Percentiles rank a stretch among this genome's conserved stretches.
phyloP scores from a whole-genome alignment of 2,888 invertebrate species.

The Timandra comae region DNA sequence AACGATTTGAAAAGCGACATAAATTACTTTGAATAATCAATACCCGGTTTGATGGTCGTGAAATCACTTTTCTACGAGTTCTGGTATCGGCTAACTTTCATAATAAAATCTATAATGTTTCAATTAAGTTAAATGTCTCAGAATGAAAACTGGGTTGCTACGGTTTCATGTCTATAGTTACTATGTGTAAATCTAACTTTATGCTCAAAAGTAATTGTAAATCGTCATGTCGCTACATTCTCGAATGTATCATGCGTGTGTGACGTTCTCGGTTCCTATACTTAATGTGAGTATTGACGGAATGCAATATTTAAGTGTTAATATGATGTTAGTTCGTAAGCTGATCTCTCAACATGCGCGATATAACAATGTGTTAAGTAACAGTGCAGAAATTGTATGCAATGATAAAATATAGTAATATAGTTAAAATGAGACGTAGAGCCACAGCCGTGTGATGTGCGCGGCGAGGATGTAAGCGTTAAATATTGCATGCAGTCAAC shows the following conservation, averaged over 20 bases:
- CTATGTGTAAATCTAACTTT: constrained; percentile 11
- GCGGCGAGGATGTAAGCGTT: constrained; percentile 61
- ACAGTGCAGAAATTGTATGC: constrained; percentile 50
- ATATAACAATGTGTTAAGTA: constrained; percentile 41
- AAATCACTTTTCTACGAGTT: constrained; percentile 14
- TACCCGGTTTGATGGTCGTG: constrained; percentile 3
- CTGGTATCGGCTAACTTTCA: constrained; percentile 4
- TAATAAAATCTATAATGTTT: constrained; percentile 6
- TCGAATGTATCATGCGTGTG: constrained; percentile 52
- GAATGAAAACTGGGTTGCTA: constrained; percentile 7
- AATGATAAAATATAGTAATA: constrained; percentile 49
- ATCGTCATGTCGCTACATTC: constrained; percentile 13
- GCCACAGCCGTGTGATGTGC: constrained; percentile 50
- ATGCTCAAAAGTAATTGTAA: constrained; percentile 5
- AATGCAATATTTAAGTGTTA: constrained; percentile 75
- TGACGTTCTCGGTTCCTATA: constrained; percentile 24
- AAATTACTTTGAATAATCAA: constrained; percentile 1
- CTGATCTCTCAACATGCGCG: constrained; percentile 53
- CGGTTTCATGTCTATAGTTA: constrained; percentile 8
- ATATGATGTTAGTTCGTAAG: constrained; percentile 46
- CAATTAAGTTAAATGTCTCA: constrained; percentile 1
- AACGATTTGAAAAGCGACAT: background rate
- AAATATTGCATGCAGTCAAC: constrained; percentile 77
- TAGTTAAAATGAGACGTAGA: constrained; percentile 49
- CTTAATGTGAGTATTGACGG: constrained; percentile 64